Percentiles rank a stretch among this genome's conserved stretches.
Evolutionary conservation across 1,140 invertebrate genomes (phyloP).

Genomic region (Zeugodacus cucurbitae): DNA sequence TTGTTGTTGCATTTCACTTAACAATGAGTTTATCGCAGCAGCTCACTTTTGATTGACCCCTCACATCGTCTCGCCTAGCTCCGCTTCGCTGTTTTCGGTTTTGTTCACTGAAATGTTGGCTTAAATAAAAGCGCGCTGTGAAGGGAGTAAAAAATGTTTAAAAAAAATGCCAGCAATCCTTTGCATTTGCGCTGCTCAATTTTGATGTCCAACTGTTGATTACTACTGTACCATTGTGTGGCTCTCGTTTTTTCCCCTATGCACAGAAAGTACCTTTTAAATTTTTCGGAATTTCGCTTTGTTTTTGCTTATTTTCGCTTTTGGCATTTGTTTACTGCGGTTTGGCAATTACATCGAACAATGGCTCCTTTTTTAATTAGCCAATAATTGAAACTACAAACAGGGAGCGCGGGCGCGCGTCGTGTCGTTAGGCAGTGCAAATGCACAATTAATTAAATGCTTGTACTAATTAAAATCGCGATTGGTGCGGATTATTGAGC

Average conservation of each 20-base stretch:
- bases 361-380: neutral
- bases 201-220: slow-evolving; percentile 25
- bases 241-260: neutral
- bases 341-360: neutral
- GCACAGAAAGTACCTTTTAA: neutral
- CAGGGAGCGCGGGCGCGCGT: neutral
- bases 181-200: neutral
- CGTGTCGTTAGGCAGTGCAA: too few species aligned
- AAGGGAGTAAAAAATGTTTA: neutral
- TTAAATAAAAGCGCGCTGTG: neutral
- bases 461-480: neutral
- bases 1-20: neutral
- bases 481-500: too few species aligned
- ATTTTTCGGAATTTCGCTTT: neutral
- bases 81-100: neutral
- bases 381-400: neutral
- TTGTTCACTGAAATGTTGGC: neutral
- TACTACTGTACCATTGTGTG: neutral
- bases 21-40: neutral
- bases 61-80: neutral
- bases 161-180: neutral
- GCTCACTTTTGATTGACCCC: neutral
- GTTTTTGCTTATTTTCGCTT: too few species aligned
- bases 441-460: neutral
- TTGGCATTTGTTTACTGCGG: neutral